Evolutionary conservation across 2,888 invertebrate genomes (phyloP).

Genomic region (Drosophila rubida): DNA sequence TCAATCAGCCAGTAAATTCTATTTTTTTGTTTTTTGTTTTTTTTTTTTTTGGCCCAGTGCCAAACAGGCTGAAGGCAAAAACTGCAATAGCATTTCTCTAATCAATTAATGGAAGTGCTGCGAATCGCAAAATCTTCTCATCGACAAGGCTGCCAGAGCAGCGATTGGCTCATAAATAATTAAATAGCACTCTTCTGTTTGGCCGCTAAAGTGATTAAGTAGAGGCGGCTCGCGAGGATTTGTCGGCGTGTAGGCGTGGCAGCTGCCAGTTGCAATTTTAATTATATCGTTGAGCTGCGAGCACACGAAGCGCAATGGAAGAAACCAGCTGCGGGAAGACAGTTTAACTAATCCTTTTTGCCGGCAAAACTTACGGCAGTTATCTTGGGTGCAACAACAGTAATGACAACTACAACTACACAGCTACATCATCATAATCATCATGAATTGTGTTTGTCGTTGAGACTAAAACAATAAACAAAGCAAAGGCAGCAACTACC

Average conservation of each 20-base stretch:
- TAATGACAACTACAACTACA: slow-evolving; percentile 29
- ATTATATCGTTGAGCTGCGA: slow-evolving; percentile 41
- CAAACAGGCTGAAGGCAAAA: slow-evolving; percentile 30
- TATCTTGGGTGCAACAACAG: slow-evolving; percentile 45
- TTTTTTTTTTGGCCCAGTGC: slow-evolving; percentile 47
- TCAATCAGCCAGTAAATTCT: slow-evolving; percentile 64
- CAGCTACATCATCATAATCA: slow-evolving; percentile 28
- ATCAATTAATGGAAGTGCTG: slow-evolving; percentile 64
- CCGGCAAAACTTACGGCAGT: slow-evolving; percentile 45
- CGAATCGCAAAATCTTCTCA: slow-evolving; percentile 34
- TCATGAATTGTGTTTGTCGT: slow-evolving; percentile 35
- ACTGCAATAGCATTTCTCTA: slow-evolving; percentile 51
- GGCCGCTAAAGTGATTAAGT: slow-evolving; percentile 34
- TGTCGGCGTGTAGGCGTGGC: slow-evolving; percentile 16
- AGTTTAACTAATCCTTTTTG: slow-evolving; percentile 55
- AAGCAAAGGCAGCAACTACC: slow-evolving; percentile 55
- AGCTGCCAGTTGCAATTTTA: slow-evolving; percentile 54
- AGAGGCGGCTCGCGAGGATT: background rate
- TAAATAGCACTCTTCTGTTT: slow-evolving; percentile 24
- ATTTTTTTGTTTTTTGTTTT: slow-evolving; percentile 21
- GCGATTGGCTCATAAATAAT: slow-evolving; percentile 59
- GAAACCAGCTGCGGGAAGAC: background rate
- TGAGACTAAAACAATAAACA: slow-evolving; percentile 60
- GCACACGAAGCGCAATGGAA: background rate
- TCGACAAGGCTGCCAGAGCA: slow-evolving; percentile 15